Percentiles rank a stretch among this genome's conserved stretches.
These are phyloP conservation scores for Philopedon plagiatum DNA, from an alignment of 2,888 invertebrate species.

Conservation along the genomic window DNA sequence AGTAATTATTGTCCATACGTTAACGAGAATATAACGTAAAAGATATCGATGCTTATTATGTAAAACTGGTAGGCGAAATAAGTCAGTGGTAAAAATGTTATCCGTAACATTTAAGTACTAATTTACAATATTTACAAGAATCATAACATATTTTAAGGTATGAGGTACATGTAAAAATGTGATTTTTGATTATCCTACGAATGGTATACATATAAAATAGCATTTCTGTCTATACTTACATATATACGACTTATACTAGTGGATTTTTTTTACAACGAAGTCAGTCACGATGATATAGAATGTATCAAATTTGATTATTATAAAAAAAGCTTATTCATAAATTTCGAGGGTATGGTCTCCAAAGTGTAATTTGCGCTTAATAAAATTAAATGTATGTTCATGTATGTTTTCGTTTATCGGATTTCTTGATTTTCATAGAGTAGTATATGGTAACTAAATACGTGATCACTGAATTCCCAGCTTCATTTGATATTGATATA, in stretches of 20 bases:
- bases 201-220: conserved; percentile 39
- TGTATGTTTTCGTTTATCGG: no score
- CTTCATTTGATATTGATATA: no score
- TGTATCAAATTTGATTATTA: neutral
- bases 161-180: conserved; percentile 45
- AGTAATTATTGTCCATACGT: conserved; percentile 47
- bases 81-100: conserved; percentile 17
- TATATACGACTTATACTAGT: conserved; percentile 15
- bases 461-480: no score
- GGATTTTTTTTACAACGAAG: neutral
- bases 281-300: neutral
- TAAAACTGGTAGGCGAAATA: conserved; percentile 24
- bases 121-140: conserved; percentile 37
- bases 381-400: no score
- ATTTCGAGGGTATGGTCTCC: no score
- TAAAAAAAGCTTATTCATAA: no score
- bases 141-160: conserved; percentile 19
- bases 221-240: conserved; percentile 21
- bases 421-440: no score
- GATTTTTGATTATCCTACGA: conserved; percentile 25
- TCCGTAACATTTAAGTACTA: neutral
- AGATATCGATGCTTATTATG: conserved; percentile 37
- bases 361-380: no score
- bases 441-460: no score
- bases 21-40: conserved; percentile 40